Base-by-base conservation (phyloP, 1,140 invertebrate genomes). In the Tribolium castaneum region DNA sequence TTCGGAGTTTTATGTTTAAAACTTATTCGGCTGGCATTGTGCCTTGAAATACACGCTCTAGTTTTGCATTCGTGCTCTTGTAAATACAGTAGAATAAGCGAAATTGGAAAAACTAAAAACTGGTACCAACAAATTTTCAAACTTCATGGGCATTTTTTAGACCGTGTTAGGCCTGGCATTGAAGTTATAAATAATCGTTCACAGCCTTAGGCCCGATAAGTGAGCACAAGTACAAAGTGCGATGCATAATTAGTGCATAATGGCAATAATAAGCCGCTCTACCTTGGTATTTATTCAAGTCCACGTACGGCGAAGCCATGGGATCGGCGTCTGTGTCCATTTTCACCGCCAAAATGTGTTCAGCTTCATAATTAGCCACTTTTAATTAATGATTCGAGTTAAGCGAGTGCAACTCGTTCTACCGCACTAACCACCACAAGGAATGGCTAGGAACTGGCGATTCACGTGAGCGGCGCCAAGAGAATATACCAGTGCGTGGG, bases 261-360 rank as follows among this genome's bases (percentile, higher is more conserved):
- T 66, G n/a, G 6, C 5, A 30, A 25, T 62, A 62, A 30, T 14
- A 54, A 54, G 6, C 0, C 52, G 3, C 34, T 35, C 71, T 79
- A 79, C 78, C 78, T 79, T 79, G 78, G 14, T 54, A 79, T 79
- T 79, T 79, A 66, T 79, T 76, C 34, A 79, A 70, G 72, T 79
- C 66, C 25, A 79, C 78, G 34, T 79, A 79, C 7, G 62, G 73
- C 3, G 73, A 49, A 16, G 56, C 73, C 35, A 76, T 12, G 2
- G 78, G 78, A 51, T 76, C 73, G 5, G 56, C 59, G 10, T 75
- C 49, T 30, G 71, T 14, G 12, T 75, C 77, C 77, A 78, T 78
- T 50, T 39, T 51, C 10, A 49, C 9, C 71, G 45, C 56, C 7
- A 70, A 70, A 70, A 13, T 7, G 6, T 70, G 1, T 1, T 59